These are phyloP conservation scores for Dysdera silvatica DNA, from an alignment of 1,140 invertebrate genomes.

Conservation along the genomic window DNA sequence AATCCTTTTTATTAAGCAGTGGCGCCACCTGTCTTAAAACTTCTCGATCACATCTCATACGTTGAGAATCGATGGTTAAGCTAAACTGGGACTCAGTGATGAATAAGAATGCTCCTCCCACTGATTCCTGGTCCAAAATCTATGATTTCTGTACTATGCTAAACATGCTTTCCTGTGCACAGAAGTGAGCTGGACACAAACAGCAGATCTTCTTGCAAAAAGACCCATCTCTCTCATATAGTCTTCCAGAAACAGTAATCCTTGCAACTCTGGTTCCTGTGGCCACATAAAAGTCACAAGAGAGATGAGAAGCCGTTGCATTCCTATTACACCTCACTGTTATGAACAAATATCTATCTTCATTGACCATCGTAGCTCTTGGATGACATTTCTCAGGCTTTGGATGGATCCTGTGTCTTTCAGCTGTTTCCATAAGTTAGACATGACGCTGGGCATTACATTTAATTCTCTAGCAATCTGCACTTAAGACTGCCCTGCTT, in stretches of 20 bases:
- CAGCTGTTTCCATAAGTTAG: no score
- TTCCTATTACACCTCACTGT: background rate
- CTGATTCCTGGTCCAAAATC: background rate
- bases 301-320: background rate
- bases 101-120: background rate
- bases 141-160: no score
- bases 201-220: background rate
- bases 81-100: background rate
- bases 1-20: no score
- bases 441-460: no score
- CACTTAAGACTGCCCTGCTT: no score
- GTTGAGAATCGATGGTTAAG: background rate
- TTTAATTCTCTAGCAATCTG: no score
- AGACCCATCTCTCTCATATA: background rate
- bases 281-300: background rate
- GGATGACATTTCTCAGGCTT: no score
- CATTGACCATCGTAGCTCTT: background rate
- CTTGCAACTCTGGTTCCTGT: background rate
- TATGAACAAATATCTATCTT: background rate
- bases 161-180: no score
- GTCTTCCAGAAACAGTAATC: background rate
- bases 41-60: no score
- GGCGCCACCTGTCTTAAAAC: no score
- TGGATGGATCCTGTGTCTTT: no score
- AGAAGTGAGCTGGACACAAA: background rate